These are phyloP conservation scores for Archegozetes longisetosus DNA, from an alignment of 1,140 invertebrate species.

Conservation along the genomic window DNA sequence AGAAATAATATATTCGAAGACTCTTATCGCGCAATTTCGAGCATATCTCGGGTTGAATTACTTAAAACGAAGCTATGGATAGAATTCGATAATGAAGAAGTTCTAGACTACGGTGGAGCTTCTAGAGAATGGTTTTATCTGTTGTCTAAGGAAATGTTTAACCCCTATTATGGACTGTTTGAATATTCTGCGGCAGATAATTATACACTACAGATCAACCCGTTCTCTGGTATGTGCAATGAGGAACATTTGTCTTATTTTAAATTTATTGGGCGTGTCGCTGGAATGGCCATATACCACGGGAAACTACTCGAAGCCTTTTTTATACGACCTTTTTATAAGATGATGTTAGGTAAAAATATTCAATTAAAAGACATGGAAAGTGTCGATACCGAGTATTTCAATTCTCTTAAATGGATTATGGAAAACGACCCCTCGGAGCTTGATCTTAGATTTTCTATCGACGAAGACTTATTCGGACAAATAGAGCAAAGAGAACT, in stretches of 20 bases:
- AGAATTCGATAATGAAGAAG: slow-evolving; percentile 93
- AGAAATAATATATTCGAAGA: slow-evolving; percentile 85
- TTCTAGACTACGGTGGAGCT: slow-evolving; percentile 92
- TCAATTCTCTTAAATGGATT: slow-evolving; percentile 92
- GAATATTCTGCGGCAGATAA: slow-evolving; percentile 98
- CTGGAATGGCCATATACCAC: slow-evolving; percentile 97
- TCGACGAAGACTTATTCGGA: slow-evolving; percentile 92
- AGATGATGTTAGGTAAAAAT: slow-evolving; percentile 93
- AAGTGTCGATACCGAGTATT: slow-evolving; percentile 92
- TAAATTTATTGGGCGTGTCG: slow-evolving; percentile 93
- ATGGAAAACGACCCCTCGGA: slow-evolving; percentile 87
- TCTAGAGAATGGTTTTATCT: slow-evolving; percentile 97
- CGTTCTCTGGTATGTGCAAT: slow-evolving; percentile 87
- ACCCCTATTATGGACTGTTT: slow-evolving; percentile 97
- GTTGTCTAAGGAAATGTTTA: slow-evolving; percentile 98
- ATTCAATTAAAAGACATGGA: slow-evolving; percentile 97
- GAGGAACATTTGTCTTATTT: slow-evolving; percentile 96
- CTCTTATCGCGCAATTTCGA: slow-evolving; percentile 64
- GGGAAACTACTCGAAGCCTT: slow-evolving; percentile 89
- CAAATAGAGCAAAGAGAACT: slow-evolving; percentile 81
- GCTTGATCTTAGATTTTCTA: slow-evolving; percentile 80
- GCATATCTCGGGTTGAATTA: slow-evolving; percentile 63
- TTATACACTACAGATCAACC: slow-evolving; percentile 97
- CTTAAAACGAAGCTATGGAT: slow-evolving; percentile 96
- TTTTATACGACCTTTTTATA: slow-evolving; percentile 98